These are phyloP conservation scores for Clitarchus hookeri DNA, from an alignment of 2,888 invertebrate genomes.

Conservation along the genomic window DNA sequence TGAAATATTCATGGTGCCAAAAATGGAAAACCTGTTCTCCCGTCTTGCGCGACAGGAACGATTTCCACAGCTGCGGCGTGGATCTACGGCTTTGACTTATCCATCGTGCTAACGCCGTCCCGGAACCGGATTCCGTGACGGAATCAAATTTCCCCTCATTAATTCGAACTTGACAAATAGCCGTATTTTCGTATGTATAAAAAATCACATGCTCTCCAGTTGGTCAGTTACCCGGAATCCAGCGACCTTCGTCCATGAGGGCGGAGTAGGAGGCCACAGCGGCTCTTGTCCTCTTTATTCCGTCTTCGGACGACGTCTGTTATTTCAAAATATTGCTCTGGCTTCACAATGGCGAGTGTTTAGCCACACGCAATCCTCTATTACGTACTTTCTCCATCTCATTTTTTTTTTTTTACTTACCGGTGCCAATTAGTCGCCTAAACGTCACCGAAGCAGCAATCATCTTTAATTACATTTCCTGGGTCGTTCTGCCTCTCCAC, in stretches of 20 bases:
- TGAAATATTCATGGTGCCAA: too few species aligned
- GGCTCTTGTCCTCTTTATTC: neutral
- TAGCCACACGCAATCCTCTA: neutral
- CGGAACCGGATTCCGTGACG: too few species aligned
- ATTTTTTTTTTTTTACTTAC: neutral
- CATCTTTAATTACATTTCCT: slow-evolving; percentile 8
- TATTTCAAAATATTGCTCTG: neutral
- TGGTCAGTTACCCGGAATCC: neutral
- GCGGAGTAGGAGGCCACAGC: neutral
- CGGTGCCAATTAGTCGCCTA: neutral
- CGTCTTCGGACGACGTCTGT: neutral
- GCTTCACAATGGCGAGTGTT: neutral
- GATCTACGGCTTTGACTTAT: too few species aligned
- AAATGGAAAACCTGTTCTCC: too few species aligned
- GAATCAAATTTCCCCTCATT: too few species aligned
- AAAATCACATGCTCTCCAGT: neutral
- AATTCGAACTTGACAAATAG: too few species aligned
- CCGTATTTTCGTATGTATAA: too few species aligned
- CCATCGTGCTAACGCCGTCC: too few species aligned
- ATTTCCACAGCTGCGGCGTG: too few species aligned
- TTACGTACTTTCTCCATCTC: neutral
- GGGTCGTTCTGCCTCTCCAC: neutral
- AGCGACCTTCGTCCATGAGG: neutral
- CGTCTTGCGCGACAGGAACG: too few species aligned
- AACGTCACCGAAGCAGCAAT: neutral